Evolutionary conservation across 2,888 invertebrate species (phyloP), one percentile per base, ranked within the genome.

Genomic region (Hedya salicella): DNA sequence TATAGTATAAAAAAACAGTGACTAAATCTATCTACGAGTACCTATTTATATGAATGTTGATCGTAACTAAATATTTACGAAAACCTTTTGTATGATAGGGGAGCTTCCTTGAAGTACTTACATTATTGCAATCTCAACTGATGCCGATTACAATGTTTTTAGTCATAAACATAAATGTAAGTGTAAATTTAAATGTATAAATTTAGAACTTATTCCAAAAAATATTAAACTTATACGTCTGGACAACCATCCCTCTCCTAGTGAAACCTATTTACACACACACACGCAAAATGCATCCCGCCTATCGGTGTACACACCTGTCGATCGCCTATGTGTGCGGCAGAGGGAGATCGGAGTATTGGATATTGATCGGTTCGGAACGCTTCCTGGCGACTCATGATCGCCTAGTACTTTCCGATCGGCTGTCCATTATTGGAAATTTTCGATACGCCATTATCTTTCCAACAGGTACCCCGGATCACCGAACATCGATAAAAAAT

Each of bases 331-430:
- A 81, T 78, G 81, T 75, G 79, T 79, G 81, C 81, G 82, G 83
- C 81, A 81, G 82, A 73, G 68, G 69, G 73, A 73, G 75, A 74
- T 73, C 72, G 74, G 75, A 75, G 72, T 81, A 81, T 82, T 69
- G 81, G 75, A 67, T 90, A 91, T 90, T 84, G 90, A 91, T 89
- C 88, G 83, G 83, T 88, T 89, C 88, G 89, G 77, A 81, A 88
- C 78, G 80, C 68, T 87, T 86, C 83, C 77, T 78, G 65, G 61
- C 56, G 32, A 16, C 17, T 74, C 69, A 75, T 90, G 85, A 9
- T 52, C 50, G 71, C 90, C 89, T 90, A 74, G 90, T 91, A 85
- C 80, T 88, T 88, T 83, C 87, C 87, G 87, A 91, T 90, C 88
- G 81, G 83, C 82, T 86, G 83, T 85, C 82, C 87, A 87, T 90